Conservation (phyloP, 2,113 vertebrate genomes). For the Panurus biarmicus region DNA sequence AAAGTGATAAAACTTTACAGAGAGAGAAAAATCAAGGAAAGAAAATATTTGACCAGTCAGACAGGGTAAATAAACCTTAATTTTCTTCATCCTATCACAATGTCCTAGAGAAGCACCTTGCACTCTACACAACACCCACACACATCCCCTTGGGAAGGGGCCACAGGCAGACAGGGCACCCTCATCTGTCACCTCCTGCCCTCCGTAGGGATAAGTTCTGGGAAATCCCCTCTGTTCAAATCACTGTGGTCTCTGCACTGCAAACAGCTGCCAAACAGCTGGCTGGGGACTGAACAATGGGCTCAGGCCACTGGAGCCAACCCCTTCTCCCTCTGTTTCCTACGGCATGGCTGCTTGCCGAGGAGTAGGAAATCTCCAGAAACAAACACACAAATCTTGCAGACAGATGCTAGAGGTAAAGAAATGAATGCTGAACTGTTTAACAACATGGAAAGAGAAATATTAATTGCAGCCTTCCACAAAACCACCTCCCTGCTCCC, state of each 20-base stretch:
- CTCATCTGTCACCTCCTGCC: not conserved
- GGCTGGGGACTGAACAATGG: not conserved
- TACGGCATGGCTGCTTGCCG: accelerated
- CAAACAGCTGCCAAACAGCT: conserved; percentile 21
- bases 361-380: not conserved
- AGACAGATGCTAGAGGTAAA: not conserved
- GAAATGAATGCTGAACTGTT: not conserved
- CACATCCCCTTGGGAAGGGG: not conserved
- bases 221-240: not conserved
- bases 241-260: not conserved
- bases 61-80: not conserved
- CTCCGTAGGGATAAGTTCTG: accelerated
- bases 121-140: not conserved
- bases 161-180: not conserved
- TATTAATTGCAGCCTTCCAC: not conserved
- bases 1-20: not conserved
- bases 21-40: not conserved
- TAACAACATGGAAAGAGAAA: not conserved
- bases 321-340: not conserved
- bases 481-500: not conserved
- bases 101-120: not conserved
- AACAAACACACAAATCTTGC: not conserved
- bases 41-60: not conserved
- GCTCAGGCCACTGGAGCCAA: not conserved
- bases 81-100: not conserved